These are phyloP conservation scores for Archegozetes longisetosus DNA, from an alignment of 1,140 invertebrate species.

Conservation along the genomic window DNA sequence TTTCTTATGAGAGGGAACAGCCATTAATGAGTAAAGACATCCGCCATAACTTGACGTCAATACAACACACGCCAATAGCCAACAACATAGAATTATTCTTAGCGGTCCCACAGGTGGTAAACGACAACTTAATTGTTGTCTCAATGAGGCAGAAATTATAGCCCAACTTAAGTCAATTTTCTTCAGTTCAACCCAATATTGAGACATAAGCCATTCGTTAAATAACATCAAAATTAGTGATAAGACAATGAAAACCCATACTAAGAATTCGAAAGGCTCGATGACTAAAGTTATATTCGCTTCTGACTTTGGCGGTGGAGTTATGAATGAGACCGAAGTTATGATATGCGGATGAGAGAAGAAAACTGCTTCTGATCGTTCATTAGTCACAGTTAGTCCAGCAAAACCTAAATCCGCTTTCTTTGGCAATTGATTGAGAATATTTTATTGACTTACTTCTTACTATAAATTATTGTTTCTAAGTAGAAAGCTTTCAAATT, in stretches of 20 bases:
- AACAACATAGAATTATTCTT: neutral
- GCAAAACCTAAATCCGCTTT: slow-evolving; percentile 3
- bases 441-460: neutral
- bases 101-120: neutral
- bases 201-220: neutral
- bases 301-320: neutral
- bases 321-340: slow-evolving; percentile 8
- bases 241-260: slow-evolving; percentile 1
- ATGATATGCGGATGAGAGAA: slow-evolving; percentile 9
- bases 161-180: neutral
- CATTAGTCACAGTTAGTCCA: neutral
- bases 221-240: neutral
- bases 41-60: slow-evolving; percentile 3
- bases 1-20: slow-evolving; percentile 8
- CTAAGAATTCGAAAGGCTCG: neutral
- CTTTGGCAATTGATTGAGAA: neutral
- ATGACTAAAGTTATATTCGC: neutral
- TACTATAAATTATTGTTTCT: neutral
- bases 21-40: slow-evolving; percentile 10
- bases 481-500: no score
- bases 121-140: neutral
- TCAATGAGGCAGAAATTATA: slow-evolving; percentile 11
- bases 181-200: neutral
- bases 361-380: slow-evolving; percentile 4
- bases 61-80: slow-evolving; percentile 7